Conservation (phyloP, 1,140 invertebrate genomes). For the Lasioglossum albipes region DNA sequence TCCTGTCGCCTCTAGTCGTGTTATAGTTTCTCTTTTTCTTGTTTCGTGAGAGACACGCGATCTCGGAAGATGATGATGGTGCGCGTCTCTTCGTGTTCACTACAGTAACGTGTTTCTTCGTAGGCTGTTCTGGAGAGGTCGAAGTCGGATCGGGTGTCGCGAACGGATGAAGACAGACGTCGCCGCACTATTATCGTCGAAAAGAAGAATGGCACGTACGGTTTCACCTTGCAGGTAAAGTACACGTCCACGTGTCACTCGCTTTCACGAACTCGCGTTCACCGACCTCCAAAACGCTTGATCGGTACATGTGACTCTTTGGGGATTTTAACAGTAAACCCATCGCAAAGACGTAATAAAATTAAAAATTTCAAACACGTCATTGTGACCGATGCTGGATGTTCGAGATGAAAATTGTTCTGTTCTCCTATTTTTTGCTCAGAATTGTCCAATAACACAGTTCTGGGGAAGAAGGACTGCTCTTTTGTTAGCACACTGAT, state of each 20-base stretch:
- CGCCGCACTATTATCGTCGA: constrained; percentile 94
- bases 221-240: constrained; percentile 91
- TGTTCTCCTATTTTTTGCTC: no score
- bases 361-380: no score
- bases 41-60: neutral
- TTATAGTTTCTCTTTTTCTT: neutral
- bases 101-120: constrained; percentile 3
- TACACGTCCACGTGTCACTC: neutral
- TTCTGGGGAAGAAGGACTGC: no score
- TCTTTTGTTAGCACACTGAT: no score
- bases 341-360: no score
- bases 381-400: no score
- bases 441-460: no score
- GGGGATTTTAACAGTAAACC: no score
- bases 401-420: no score
- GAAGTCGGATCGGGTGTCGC: constrained; percentile 89
- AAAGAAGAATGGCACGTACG: constrained; percentile 94
- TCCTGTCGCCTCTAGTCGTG: neutral
- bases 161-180: constrained; percentile 90
- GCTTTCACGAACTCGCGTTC: neutral
- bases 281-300: no score
- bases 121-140: constrained; percentile 88
- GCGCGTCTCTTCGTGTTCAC: neutral
- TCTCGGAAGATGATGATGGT: neutral
- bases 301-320: no score